Conservation (phyloP, 1,140 invertebrate genomes). For the Cherax quadricarinatus region DNA sequence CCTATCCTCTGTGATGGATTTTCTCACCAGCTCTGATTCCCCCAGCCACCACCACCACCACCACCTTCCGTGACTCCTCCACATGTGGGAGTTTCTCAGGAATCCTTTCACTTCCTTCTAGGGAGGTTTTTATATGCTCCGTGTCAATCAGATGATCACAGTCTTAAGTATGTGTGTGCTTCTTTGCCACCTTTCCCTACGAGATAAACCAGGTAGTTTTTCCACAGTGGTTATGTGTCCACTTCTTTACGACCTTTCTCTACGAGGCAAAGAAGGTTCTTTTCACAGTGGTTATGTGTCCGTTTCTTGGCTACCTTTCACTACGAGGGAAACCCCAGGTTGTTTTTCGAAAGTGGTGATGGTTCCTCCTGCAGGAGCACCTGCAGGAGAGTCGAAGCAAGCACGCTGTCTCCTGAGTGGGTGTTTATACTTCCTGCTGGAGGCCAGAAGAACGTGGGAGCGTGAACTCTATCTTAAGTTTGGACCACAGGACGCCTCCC, state of each 20-base stretch:
- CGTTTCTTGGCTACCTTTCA: too few relatives aligned
- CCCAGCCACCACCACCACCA: not conserved
- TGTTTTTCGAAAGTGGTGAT: not conserved
- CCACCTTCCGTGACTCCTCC: slow-evolving; percentile 27
- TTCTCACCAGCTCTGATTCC: slow-evolving; percentile 49
- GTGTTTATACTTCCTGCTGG: not conserved
- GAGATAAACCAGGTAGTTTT: too few relatives aligned
- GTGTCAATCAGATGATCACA: slow-evolving; percentile 19
- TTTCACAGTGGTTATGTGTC: too few relatives aligned
- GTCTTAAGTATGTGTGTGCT: not conserved
- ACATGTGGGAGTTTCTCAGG: slow-evolving; percentile 24
- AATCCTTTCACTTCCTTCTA: slow-evolving; percentile 47
- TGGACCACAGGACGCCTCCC: slow-evolving; percentile 21
- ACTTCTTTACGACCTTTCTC: too few relatives aligned
- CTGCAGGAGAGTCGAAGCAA: too few relatives aligned
- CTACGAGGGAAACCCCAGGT: too few relatives aligned
- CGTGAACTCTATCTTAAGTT: slow-evolving; percentile 32
- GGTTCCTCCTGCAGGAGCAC: not conserved
- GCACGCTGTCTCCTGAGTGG: too few relatives aligned
- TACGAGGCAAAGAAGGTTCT: too few relatives aligned
- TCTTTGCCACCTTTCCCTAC: slow-evolving; percentile 7
- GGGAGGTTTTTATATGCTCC: slow-evolving; percentile 2
- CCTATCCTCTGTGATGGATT: slow-evolving; percentile 44
- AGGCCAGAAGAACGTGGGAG: slow-evolving; percentile 37
- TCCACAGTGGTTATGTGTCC: too few relatives aligned